These are phyloP conservation scores for Hepsetus odoe DNA, from an alignment of 2,113 vertebrate genomes.

Conservation along the genomic window DNA sequence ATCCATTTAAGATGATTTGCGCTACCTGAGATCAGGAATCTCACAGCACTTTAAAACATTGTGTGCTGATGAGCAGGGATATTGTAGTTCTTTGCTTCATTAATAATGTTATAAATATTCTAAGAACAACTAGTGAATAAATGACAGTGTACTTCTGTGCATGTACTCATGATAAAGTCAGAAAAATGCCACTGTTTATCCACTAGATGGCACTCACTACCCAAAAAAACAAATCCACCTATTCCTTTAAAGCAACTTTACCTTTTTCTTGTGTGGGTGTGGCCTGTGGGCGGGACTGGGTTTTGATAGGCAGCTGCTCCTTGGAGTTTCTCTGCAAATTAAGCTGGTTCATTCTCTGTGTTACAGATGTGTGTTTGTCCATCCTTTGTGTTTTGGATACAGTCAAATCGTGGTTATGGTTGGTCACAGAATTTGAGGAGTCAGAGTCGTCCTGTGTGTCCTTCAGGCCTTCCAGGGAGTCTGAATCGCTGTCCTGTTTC, in stretches of 20 bases:
- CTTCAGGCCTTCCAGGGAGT: constrained; percentile 23
- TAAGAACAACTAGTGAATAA: too few relatives aligned
- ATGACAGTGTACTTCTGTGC: too few relatives aligned
- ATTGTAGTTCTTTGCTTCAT: too few relatives aligned
- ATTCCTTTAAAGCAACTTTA: background rate
- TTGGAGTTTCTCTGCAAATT: constrained; percentile 29
- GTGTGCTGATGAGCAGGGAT: too few relatives aligned
- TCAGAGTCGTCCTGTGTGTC: constrained; percentile 28
- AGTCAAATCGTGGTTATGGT: constrained; percentile 2
- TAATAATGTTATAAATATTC: too few relatives aligned
- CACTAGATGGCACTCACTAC: constrained; percentile 43
- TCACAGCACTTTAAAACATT: too few relatives aligned
- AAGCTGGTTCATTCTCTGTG: constrained; percentile 18
- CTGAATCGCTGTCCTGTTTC: constrained; percentile 24
- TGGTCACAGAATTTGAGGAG: background rate
- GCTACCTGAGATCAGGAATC: too few relatives aligned
- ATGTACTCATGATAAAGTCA: too few relatives aligned
- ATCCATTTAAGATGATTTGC: too few relatives aligned
- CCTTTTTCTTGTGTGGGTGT: constrained; percentile 40
- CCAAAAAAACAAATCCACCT: background rate
- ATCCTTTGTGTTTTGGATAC: background rate
- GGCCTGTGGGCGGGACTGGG: constrained; percentile 2
- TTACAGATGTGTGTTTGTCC: background rate
- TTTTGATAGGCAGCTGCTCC: constrained; percentile 33
- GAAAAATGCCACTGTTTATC: constrained; percentile 1